These are phyloP conservation scores for Meleagris gallopavo DNA, from an alignment of 2,113 vertebrate genomes.

Conservation along the genomic window DNA sequence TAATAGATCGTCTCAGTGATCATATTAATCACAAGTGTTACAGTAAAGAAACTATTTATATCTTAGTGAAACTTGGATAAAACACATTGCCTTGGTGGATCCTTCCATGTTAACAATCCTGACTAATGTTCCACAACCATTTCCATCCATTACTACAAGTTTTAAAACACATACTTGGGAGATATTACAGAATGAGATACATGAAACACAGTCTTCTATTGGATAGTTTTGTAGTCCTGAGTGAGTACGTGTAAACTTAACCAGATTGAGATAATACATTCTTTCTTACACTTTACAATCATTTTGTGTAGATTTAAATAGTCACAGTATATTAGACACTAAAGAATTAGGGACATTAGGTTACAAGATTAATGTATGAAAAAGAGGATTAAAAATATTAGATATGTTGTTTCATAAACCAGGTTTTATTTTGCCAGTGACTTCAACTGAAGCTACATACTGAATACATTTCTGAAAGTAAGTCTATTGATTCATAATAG, in stretches of 20 bases:
- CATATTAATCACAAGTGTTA: conserved; percentile 29
- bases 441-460: neutral
- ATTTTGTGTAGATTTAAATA: neutral
- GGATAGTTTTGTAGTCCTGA: neutral
- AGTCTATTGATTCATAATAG: neutral
- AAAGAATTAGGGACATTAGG: neutral
- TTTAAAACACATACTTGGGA: conserved; percentile 20
- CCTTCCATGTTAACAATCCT: conserved; percentile 41
- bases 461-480: neutral
- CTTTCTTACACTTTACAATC: neutral
- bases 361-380: neutral
- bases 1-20: conserved; percentile 6
- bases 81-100: conserved; percentile 39
- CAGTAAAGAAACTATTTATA: conserved; percentile 39
- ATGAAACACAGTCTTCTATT: neutral
- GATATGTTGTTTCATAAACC: neutral
- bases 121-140: conserved; percentile 6
- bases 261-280: neutral
- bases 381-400: neutral
- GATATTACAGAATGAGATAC: neutral
- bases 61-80: conserved; percentile 59
- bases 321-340: neutral
- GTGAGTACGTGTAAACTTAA: neutral
- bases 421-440: neutral
- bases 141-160: conserved; percentile 52